phyloP scores from a whole-genome alignment of 2,113 vertebrate species.

The Parus major region DNA sequence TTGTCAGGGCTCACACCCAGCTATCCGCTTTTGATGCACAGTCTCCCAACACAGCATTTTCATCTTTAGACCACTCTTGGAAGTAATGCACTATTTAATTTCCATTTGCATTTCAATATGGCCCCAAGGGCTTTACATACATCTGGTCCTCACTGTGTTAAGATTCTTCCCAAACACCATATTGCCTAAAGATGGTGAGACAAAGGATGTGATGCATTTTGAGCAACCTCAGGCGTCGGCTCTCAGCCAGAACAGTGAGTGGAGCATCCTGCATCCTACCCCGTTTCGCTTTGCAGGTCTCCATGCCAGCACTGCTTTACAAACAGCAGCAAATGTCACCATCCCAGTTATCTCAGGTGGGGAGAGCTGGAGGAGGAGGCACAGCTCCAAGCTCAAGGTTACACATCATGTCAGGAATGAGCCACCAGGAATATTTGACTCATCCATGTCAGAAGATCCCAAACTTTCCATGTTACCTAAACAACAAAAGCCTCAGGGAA shows the following conservation, averaged over 20 bases:
- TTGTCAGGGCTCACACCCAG: conserved; percentile 9
- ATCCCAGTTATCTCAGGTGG: not conserved
- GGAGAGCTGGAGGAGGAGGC: not conserved
- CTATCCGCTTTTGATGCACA: not conserved
- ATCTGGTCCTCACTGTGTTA: not conserved
- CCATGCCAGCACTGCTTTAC: not conserved
- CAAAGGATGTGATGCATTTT: not conserved
- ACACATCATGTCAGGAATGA: not conserved
- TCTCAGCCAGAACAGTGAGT: not conserved
- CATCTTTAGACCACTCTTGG: not conserved
- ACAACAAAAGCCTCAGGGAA: not conserved
- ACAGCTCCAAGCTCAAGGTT: conserved; percentile 24
- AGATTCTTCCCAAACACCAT: not conserved
- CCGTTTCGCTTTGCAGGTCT: not conserved
- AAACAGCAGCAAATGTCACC: not conserved
- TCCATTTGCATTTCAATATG: conserved; percentile 45
- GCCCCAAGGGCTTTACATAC: conserved; percentile 44
- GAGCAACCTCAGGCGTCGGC: not conserved
- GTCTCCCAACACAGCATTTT: not conserved
- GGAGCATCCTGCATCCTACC: not conserved
- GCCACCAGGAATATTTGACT: not conserved
- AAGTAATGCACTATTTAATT: not conserved
- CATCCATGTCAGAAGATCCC: not conserved
- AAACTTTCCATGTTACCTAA: not conserved
- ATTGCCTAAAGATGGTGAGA: not conserved